Percentiles rank a stretch among this genome's conserved stretches.
Evolutionary conservation across 2,888 invertebrate species (phyloP).

Genomic region (Himalopsyche japonica): DNA sequence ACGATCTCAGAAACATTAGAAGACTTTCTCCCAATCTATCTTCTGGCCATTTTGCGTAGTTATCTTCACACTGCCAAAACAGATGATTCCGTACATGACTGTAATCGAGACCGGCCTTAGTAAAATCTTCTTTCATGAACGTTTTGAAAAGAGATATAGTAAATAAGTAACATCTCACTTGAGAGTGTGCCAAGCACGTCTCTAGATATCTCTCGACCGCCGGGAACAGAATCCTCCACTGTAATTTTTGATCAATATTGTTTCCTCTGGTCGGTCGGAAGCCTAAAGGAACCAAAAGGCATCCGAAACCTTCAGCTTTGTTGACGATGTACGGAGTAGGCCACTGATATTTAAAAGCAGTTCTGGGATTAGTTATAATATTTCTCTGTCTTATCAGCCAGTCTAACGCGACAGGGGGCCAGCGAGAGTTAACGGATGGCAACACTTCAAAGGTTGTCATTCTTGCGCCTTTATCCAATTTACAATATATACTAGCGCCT

Average conservation of each 20-base stretch:
- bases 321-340: conserved; percentile 69
- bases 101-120: conserved; percentile 67
- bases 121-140: conserved; percentile 69
- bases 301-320: conserved; percentile 68
- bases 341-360: conserved; percentile 67
- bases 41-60: conserved; percentile 73
- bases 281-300: conserved; percentile 72
- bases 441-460: conserved; percentile 66
- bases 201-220: conserved; percentile 77
- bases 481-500: conserved; percentile 70
- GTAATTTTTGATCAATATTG: conserved; percentile 67
- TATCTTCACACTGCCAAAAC: conserved; percentile 78
- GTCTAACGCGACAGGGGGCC: conserved; percentile 73
- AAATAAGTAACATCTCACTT: conserved; percentile 72
- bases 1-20: conserved; percentile 63
- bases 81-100: conserved; percentile 74
- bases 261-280: conserved; percentile 65
- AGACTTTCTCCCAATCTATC: conserved; percentile 72
- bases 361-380: conserved; percentile 60
- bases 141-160: conserved; percentile 71
- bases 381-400: conserved; percentile 67
- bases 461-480: conserved; percentile 51
- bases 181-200: conserved; percentile 70
- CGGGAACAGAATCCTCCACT: conserved; percentile 81
- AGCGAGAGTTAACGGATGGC: conserved; percentile 70